Base-by-base conservation (phyloP, 2,113 vertebrate species). In the Pelecanus crispus region DNA sequence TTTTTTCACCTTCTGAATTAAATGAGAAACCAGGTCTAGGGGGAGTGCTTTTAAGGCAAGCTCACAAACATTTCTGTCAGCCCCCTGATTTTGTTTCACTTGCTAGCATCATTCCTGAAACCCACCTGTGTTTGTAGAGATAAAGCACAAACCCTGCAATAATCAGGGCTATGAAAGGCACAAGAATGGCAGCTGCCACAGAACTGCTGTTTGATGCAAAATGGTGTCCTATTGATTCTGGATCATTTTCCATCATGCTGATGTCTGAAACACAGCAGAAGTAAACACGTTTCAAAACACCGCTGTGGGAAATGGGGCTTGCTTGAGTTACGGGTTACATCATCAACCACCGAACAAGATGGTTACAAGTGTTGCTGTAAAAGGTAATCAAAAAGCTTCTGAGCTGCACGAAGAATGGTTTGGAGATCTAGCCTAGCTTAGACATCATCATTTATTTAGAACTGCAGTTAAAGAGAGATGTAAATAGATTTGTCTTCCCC, bases 91-190 rank as follows among this genome's bases (percentile, higher is more conserved):
- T 32, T 16, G 9, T 72, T 62, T 10, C 52, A 5, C 21, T 17
- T 26, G 4, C 16, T 7, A 13, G 32, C 52, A 9, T 9, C 25
- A 0, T 0, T 32, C 29, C 92, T 4, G 26, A 55, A 52, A 90
- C 67, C 71, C 94, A 99, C 99, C 99, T 99, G 99, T 99, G 99
- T 98, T 99, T 99, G 98, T 99, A 99, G 97, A 99, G 99, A 98
- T 99, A 99, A 95, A 99, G 98, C 95, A 99, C 99, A 17, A 99
- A 99, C 98, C 99, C 99, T 92, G 99, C 99, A 66, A 99, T 99
- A 98, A 99, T 99, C 98, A 99, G 99, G 94, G 99, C 99, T 84
- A 99, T 99, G 98, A 99, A 99, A 99, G 99, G 99, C 99, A 99
- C 99, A 96, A 99, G 98, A 91, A 99, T 99, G 86, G 99, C 99